These are phyloP conservation scores for Perodicticus potto DNA, from an alignment of 2,797 vertebrate genomes.

Conservation along the genomic window DNA sequence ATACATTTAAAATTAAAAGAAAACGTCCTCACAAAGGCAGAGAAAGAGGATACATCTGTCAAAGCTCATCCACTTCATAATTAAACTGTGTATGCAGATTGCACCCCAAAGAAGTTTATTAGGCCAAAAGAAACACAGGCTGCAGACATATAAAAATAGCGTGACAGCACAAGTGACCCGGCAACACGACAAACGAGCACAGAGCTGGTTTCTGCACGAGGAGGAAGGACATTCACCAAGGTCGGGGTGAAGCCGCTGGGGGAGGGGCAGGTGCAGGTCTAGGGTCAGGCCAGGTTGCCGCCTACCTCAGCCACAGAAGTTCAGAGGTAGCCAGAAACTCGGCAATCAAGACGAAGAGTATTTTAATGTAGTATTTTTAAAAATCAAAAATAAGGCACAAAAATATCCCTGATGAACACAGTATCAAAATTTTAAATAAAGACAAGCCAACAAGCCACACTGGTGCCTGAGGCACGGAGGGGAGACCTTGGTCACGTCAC, in stretches of 20 bases:
- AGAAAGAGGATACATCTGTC: background rate
- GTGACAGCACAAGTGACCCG: background rate
- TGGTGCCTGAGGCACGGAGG: background rate
- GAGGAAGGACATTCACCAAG: background rate
- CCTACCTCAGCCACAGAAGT: background rate
- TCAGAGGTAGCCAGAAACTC: background rate
- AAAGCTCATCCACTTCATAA: background rate
- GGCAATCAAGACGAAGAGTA: background rate
- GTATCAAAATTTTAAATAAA: background rate
- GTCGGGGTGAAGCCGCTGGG: background rate
- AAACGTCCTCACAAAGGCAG: background rate
- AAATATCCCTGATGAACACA: background rate
- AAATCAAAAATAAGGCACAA: slow-evolving; percentile 2
- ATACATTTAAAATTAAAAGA: background rate
- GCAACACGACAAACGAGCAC: background rate
- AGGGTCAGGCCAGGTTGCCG: background rate
- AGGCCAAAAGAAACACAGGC: background rate
- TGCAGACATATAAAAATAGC: background rate
- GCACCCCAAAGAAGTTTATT: background rate
- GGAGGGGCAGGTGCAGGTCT: background rate
- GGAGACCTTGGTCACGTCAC: too few species aligned
- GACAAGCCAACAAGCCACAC: background rate
- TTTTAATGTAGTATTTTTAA: background rate
- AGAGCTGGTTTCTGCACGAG: background rate
- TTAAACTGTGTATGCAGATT: background rate